Conservation (phyloP, 2,888 invertebrate species). For the Pterobdella sp. region DNA sequence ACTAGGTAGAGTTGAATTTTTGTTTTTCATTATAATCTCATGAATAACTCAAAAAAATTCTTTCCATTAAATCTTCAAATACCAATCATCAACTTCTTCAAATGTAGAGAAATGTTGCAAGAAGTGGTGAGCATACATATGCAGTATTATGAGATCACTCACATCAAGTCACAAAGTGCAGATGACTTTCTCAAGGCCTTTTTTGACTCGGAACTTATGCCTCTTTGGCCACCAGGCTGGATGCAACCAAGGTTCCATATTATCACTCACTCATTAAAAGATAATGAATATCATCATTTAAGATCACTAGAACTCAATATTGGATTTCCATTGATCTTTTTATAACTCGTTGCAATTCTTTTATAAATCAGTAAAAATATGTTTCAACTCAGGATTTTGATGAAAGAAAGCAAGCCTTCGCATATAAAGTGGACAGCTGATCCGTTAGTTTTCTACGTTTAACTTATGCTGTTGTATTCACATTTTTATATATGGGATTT, state of each 20-base stretch:
- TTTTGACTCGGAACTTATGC: slow-evolving; percentile 59
- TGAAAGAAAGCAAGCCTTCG: slow-evolving; percentile 35
- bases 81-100: not conserved
- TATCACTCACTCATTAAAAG: too few species aligned
- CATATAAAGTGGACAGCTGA: slow-evolving; percentile 36
- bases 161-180: slow-evolving; percentile 43
- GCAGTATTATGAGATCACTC: slow-evolving; percentile 53
- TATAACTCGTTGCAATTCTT: too few species aligned
- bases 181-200: slow-evolving; percentile 57
- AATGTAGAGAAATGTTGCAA: slow-evolving; percentile 45
- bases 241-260: slow-evolving; percentile 57
- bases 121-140: slow-evolving; percentile 52
- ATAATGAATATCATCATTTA: too few species aligned
- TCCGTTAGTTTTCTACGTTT: slow-evolving; percentile 26
- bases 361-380: not conserved
- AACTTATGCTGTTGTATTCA: too few species aligned
- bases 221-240: slow-evolving; percentile 64
- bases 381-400: slow-evolving; percentile 34
- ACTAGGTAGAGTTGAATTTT: slow-evolving; percentile 55
- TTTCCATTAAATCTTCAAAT: not conserved
- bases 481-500: too few species aligned
- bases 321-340: too few species aligned
- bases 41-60: not conserved
- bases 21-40: not conserved
- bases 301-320: too few species aligned